Evolutionary conservation across 2,888 invertebrate genomes (phyloP), one percentile per base, ranked within the genome.

Genomic region (Xylocampa areola): DNA sequence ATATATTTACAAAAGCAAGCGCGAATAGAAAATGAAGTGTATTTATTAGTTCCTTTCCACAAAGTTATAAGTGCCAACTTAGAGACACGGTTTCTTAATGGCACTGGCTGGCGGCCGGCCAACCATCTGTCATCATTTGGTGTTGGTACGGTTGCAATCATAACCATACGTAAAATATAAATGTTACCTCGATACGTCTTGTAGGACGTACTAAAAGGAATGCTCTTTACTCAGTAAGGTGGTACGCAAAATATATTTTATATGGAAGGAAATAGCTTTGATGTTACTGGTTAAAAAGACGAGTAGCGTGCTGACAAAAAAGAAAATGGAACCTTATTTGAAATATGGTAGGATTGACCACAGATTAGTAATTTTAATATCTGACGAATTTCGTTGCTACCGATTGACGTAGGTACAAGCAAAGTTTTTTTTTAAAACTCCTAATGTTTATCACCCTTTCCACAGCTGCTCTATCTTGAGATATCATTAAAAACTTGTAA

Each of bases 101-200:
- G 70, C 41, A 44, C 54, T 55, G 23, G 39, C 50, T 71, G 71
- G 71, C 74, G 32, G 11, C 4, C 13, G 25, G 70, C 71, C 71
- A 71, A 49, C 62, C 30, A 73, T 71, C 54, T 66, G 61, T 74
- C 71, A 73, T 73, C 58, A 45, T 73, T 66, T 53, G 30, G 74
- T 58, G 51, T 35, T 47, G 68, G 52, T 41, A 6, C 13, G 62
- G 29, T 37, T 48, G 39, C 54, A 40, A 23, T 62, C 47, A 50
- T 62, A 43, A 33, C 47, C 35, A 44, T 68, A 68, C 32, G 41
- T 41, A 37, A 37, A 41, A 33, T 43, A 43, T 61, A 62, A 61
- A 68, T 52, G 43, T 8, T 32, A 19, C 30, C 25, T 27, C 37
- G 14, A 62, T 68, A 62, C 23, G 23, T 64, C 53, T 41, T 39